These are phyloP conservation scores for Mactromeris polynyma DNA, from an alignment of 2,888 invertebrate genomes.

Conservation along the genomic window DNA sequence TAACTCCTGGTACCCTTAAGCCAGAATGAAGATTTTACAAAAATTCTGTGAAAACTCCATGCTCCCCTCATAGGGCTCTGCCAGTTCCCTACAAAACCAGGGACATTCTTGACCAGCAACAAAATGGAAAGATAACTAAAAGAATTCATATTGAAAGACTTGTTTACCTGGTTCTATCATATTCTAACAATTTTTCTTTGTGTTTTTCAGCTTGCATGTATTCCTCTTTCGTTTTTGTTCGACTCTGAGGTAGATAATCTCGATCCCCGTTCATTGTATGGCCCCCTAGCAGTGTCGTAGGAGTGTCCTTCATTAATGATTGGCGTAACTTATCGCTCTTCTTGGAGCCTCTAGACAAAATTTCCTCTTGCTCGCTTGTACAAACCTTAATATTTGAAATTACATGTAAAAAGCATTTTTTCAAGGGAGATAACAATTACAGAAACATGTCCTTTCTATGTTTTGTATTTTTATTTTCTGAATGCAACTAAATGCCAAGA, in stretches of 20 bases:
- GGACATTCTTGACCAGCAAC: too few species aligned
- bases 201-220: constrained; percentile 92
- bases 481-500: too few species aligned
- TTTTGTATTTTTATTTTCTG: too few species aligned
- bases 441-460: not conserved
- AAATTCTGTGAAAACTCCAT: too few species aligned
- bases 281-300: constrained; percentile 44
- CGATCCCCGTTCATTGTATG: constrained; percentile 50
- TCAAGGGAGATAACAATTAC: not conserved
- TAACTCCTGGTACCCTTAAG: too few species aligned
- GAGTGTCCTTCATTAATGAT: constrained; percentile 89
- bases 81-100: too few species aligned
- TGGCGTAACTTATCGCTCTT: constrained; percentile 91
- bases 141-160: too few species aligned
- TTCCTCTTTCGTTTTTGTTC: constrained; percentile 85
- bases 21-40: too few species aligned
- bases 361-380: constrained; percentile 91
- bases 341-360: constrained; percentile 91
- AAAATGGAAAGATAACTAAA: too few species aligned
- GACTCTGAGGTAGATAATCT: constrained; percentile 60
- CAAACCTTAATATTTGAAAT: constrained; percentile 89
- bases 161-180: constrained; percentile 92
- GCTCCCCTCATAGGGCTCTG: too few species aligned
- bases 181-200: constrained; percentile 94
- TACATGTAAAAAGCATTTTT: not conserved